These are phyloP conservation scores for Dynastes maya DNA, from an alignment of 2,888 invertebrate genomes.

Conservation along the genomic window DNA sequence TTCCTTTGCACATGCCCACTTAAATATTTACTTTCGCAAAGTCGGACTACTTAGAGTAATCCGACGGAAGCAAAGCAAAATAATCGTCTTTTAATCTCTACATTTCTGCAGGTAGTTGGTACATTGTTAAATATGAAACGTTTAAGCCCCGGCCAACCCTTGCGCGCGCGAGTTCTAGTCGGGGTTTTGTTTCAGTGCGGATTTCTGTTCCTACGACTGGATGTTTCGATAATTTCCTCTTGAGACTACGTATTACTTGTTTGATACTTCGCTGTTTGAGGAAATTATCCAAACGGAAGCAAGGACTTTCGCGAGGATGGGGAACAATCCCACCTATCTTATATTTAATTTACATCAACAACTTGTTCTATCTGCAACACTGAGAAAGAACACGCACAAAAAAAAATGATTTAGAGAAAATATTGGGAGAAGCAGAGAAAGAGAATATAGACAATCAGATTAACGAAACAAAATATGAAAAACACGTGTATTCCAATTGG, in stretches of 20 bases:
- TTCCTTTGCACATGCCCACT: slow-evolving; percentile 59
- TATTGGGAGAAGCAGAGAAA: too few relatives aligned
- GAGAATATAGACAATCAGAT: too few relatives aligned
- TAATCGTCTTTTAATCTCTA: slow-evolving; percentile 66
- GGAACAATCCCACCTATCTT: neutral
- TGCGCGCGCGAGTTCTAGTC: slow-evolving; percentile 43
- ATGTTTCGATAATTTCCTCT: slow-evolving; percentile 32
- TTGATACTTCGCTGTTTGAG: neutral
- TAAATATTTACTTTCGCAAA: slow-evolving; percentile 67
- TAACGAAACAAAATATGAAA: too few relatives aligned
- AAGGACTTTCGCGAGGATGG: neutral
- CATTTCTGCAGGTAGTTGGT: slow-evolving; percentile 61
- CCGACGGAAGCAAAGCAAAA: slow-evolving; percentile 64
- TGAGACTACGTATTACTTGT: neutral
- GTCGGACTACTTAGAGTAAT: slow-evolving; percentile 66
- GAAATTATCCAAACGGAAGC: neutral
- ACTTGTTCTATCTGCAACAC: neutral
- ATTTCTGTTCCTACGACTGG: slow-evolving; percentile 1
- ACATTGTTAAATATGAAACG: slow-evolving; percentile 65
- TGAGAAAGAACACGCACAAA: neutral
- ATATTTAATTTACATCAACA: neutral
- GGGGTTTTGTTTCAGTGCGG: slow-evolving; percentile 8
- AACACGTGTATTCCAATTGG: too few relatives aligned
- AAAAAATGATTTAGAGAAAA: neutral
- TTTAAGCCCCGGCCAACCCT: slow-evolving; percentile 58